phyloP scores from a whole-genome alignment of 2,888 invertebrate species.

The Troides aeacus region DNA sequence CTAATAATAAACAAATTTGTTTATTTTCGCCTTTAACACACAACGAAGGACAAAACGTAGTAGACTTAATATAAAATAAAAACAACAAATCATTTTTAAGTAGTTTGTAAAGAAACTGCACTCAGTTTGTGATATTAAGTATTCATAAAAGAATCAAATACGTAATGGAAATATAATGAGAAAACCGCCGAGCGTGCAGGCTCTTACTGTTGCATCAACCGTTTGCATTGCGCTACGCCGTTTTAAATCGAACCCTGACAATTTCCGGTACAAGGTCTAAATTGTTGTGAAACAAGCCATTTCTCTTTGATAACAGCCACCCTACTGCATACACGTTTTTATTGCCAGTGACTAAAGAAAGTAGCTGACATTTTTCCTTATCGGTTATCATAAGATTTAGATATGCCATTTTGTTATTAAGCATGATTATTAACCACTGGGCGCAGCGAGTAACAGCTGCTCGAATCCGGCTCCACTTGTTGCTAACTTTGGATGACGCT shows the following conservation, averaged over 20 bases:
- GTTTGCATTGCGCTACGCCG: not conserved
- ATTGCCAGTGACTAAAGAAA: not conserved
- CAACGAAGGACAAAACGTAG: no score
- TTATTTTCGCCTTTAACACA: no score
- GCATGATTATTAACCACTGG: not conserved
- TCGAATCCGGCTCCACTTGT: no score
- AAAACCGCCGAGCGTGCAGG: slow-evolving; percentile 1
- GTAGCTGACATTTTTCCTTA: not conserved
- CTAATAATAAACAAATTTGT: no score
- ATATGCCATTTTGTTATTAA: not conserved
- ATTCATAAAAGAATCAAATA: slow-evolving; percentile 2
- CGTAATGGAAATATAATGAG: slow-evolving; percentile 4
- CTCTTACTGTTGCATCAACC: not conserved
- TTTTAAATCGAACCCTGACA: not conserved
- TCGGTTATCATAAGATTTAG: not conserved
- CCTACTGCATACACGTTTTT: not conserved
- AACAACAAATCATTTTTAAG: not conserved
- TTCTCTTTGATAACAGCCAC: not conserved
- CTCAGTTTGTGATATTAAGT: not conserved
- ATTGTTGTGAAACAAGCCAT: not conserved
- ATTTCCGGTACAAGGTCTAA: not conserved
- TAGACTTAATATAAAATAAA: not conserved
- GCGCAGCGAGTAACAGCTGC: no score
- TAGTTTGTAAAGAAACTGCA: not conserved
- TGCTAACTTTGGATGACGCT: no score